Evolutionary conservation across 2,888 invertebrate genomes (phyloP).

Genomic region (Agonopterix alstromeriana): DNA sequence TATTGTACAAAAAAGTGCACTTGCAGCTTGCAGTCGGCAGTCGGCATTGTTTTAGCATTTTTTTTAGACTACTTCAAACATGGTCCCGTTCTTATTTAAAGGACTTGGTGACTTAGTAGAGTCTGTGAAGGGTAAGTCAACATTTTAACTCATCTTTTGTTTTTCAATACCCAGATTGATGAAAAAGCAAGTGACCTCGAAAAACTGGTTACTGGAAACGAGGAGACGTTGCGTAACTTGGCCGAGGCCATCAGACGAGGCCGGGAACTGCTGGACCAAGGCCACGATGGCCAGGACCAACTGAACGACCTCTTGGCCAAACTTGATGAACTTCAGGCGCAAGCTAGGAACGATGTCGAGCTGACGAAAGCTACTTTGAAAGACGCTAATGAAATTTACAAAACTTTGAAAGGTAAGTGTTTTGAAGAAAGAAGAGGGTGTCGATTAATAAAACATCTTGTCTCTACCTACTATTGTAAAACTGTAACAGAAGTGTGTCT

Average conservation of each 20-base stretch:
- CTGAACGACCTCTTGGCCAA: constrained; percentile 88
- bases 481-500: no score
- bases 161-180: constrained; percentile 68
- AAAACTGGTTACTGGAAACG: constrained; percentile 70
- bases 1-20: no score
- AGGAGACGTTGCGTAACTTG: constrained; percentile 77
- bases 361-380: constrained; percentile 82
- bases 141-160: no score
- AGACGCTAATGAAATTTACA: constrained; percentile 38
- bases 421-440: not conserved
- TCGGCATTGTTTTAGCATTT: no score
- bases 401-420: constrained; percentile 29
- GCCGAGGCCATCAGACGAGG: constrained; percentile 81
- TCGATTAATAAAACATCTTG: no score
- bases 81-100: no score
- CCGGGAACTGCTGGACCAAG: constrained; percentile 80
- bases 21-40: no score
- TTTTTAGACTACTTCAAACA: no score
- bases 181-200: constrained; percentile 61
- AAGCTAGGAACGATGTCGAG: constrained; percentile 89
- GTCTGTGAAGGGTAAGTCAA: no score
- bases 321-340: constrained; percentile 84
- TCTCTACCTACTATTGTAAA: no score
- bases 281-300: constrained; percentile 79
- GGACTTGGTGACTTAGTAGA: no score